Base-by-base conservation (phyloP, 2,888 invertebrate genomes). In the Nemurella pictetii region DNA sequence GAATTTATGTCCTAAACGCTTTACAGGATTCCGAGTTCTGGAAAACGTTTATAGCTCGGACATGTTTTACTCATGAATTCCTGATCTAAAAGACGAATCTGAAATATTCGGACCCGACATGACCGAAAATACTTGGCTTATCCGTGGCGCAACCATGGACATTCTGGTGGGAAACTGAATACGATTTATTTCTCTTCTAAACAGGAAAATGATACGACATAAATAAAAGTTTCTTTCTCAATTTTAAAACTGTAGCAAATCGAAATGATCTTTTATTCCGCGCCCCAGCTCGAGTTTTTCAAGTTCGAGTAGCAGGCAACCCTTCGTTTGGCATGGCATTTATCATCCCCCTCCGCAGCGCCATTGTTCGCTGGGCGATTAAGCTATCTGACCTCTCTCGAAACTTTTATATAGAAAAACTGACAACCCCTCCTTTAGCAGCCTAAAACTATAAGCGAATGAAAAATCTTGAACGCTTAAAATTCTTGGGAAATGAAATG, bases 281-380 rank as follows among this genome's bases (percentile, higher is more conserved):
- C 26, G 26, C 80, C 36, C 26, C 35, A 81, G 36, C 80, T 81
- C 35, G 80, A 81, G 26, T 81, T 36, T 30, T 81, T 26, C 26
- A 81, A 81, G 80, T 81, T 81, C 30, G n/a, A 30, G 32, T 81
- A 7, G 15, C 15, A 20, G 20, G 80, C 80, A 81, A 81, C 80
- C 80, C 80, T 81, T 81, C 80, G 80, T 74, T 78, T 78, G 35
- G 28, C 75, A 20, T 36, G 74, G 75, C 86, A 86, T 86, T 85
- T 82, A 85, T 86, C 86, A 86, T 86, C 82, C 85, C 86, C 86
- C 85, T 29, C 29, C 84, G 32, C 83, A n/a, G 35, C 83, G 55
- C 86, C 78, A 84, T 86, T 86, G 86, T 86, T 86, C 86, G 84
- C 36, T 72, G 80, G 75, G 30, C 85, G 86, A 86, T 86, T 86